phyloP scores from a whole-genome alignment of 2,888 invertebrate species.

The Agrotis exclamationis region DNA sequence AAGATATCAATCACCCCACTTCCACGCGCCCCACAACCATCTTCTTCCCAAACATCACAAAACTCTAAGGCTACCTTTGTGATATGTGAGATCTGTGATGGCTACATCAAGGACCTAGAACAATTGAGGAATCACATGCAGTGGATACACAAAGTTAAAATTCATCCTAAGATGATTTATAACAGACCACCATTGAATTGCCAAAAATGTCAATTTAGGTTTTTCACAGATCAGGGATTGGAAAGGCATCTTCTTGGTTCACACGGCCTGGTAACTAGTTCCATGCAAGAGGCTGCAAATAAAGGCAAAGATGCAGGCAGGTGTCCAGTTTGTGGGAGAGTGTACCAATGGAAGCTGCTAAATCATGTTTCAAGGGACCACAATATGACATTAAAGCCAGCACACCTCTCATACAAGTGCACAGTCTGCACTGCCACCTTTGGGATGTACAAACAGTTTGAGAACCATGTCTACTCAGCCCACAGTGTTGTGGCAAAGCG shows the following conservation, averaged over 20 bases:
- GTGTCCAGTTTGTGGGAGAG: constrained; percentile 98
- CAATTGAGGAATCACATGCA: constrained; percentile 99
- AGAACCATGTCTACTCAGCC: constrained; percentile 98
- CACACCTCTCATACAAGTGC: constrained; percentile 98
- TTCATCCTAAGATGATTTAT: constrained; percentile 99
- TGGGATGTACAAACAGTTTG: constrained; percentile 98
- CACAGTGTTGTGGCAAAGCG: constrained; percentile 98
- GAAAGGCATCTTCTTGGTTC: constrained; percentile 98
- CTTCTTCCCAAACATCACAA: constrained; percentile 81
- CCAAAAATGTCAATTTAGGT: constrained; percentile 98
- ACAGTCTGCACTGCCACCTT: constrained; percentile 98
- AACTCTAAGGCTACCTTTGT: constrained; percentile 96
- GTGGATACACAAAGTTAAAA: constrained; percentile 99
- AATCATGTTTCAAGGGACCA: constrained; percentile 98
- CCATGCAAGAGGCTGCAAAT: constrained; percentile 99
- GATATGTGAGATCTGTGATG: constrained; percentile 99
- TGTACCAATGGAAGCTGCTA: constrained; percentile 95
- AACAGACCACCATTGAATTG: constrained; percentile 98
- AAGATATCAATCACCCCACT: constrained; percentile 98
- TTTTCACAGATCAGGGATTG: constrained; percentile 99
- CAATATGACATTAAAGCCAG: constrained; percentile 98
- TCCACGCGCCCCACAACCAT: constrained; percentile 92
- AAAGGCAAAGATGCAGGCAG: constrained; percentile 98
- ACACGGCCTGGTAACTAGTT: constrained; percentile 98
- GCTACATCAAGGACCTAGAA: constrained; percentile 98